phyloP scores from a whole-genome alignment of 2,888 invertebrate genomes.

The Marasmarcha lunaedactyla region DNA sequence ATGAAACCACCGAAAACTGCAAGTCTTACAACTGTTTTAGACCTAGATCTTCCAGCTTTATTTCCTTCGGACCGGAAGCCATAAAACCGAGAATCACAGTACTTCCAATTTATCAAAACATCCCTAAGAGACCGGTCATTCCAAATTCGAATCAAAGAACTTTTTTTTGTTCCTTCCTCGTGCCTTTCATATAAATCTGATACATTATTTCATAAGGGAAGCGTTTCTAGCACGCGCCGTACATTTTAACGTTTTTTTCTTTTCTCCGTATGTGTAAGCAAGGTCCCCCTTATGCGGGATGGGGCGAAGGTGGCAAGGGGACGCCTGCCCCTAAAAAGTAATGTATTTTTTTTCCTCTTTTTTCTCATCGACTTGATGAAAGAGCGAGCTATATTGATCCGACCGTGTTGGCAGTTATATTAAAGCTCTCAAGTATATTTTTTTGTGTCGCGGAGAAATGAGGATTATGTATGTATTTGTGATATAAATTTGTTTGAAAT shows the following conservation, averaged over 20 bases:
- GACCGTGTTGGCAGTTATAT: conserved; percentile 28
- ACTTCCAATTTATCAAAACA: conserved; percentile 34
- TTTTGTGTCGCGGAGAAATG: too few species aligned
- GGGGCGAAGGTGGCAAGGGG: conserved; percentile 26
- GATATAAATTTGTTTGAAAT: too few species aligned
- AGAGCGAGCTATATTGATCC: conserved; percentile 62
- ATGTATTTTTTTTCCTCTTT: conserved; percentile 68
- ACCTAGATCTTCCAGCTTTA: too few species aligned
- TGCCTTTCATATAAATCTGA: conserved; percentile 59
- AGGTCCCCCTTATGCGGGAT: conserved; percentile 21
- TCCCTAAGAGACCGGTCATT: conserved; percentile 35
- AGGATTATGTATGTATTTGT: too few species aligned
- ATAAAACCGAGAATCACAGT: conserved; percentile 6
- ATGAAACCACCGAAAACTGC: too few species aligned
- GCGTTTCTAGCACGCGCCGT: conserved; percentile 20
- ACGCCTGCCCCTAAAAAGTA: conserved; percentile 65
- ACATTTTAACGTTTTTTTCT: conserved; percentile 46
- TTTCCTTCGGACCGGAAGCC: too few species aligned
- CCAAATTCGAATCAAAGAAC: conserved; percentile 28
- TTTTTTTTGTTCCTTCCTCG: conserved; percentile 38
- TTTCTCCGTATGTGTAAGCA: conserved; percentile 31
- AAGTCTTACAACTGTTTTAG: too few species aligned
- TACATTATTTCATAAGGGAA: conserved; percentile 52
- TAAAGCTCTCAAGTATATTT: not conserved
- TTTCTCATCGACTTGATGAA: conserved; percentile 66